Evolutionary conservation across 1,140 invertebrate species (phyloP), one percentile per base, ranked within the genome.

Genomic region (Brachionus angularis): DNA sequence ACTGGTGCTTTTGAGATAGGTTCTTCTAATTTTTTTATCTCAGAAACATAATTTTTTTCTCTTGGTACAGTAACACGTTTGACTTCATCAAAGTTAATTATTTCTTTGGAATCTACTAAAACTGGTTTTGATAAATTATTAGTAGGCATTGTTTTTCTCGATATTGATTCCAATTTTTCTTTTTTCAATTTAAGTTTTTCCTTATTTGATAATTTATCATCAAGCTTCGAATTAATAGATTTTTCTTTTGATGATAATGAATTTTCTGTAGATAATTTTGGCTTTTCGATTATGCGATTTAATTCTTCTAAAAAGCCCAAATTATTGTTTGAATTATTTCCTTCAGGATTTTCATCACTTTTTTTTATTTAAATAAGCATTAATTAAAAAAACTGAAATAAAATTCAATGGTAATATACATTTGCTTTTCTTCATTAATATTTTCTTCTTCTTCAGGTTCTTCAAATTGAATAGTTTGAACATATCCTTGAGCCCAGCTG

Each of bases 401-500:
- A n/a, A n/a, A n/a, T n/a, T n/a, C n/a, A n/a, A n/a, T n/a, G n/a
- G n/a, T n/a, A n/a, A n/a, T n/a, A n/a, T n/a, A n/a, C n/a, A n/a
- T n/a, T n/a, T n/a, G n/a, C n/a, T n/a, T n/a, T n/a, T n/a, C n/a
- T n/a, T n/a, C n/a, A n/a, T n/a, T n/a, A n/a, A 10, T 16, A 42
- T 42, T 10, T 42, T 42, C 39, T 42, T 42, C 39, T 10, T 42
- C 16, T 42, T 42, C 39, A 16, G 42, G 21, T 16, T 50, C 62
- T 8, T 18, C n/a, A 39, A 23, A 39, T 36, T 58, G 33, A 21
- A 42, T 34, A 12, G 53, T 25, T 21, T 58, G 78, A 25, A 80
- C 78, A 46, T 76, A 78, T 23, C 80, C 80, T 71, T 81, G 79
- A 7, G 79, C 80, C 79, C 80, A 81, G 62, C 78, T 80, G 72